These are phyloP conservation scores for Stegodyphus mimosarum DNA, from an alignment of 1,140 invertebrate species.

Conservation along the genomic window DNA sequence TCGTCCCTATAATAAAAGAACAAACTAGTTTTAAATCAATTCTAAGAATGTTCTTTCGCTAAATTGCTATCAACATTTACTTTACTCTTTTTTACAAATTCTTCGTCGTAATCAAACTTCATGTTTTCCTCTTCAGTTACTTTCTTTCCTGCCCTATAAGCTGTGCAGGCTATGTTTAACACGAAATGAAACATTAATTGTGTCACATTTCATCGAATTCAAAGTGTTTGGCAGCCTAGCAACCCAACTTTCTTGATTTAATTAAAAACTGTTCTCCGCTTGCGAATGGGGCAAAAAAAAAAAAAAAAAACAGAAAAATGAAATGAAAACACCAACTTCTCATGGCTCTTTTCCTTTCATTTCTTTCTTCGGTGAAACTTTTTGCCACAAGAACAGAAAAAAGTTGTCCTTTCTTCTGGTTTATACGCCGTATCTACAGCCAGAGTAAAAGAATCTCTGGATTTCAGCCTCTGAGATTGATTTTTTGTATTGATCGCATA, in stretches of 20 bases:
- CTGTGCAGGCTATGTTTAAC: conserved; percentile 36
- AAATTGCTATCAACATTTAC: no score
- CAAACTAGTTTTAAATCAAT: no score
- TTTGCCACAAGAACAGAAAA: conserved; percentile 30
- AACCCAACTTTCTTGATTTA: conserved; percentile 33
- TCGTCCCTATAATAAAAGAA: no score
- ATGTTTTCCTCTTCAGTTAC: no score
- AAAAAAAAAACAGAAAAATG: conserved; percentile 27
- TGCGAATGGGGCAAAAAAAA: background rate
- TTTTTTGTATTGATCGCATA: conserved; percentile 53
- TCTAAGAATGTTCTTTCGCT: no score
- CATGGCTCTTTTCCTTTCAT: conserved; percentile 17
- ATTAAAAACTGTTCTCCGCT: conserved; percentile 39
- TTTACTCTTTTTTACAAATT: no score
- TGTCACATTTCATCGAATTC: conserved; percentile 38
- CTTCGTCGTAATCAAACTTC: no score
- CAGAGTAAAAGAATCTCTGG: conserved; percentile 25
- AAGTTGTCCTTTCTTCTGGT: conserved; percentile 34
- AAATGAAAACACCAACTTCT: conserved; percentile 22
- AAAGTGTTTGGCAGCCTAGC: conserved; percentile 26
- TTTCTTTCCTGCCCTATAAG: no score
- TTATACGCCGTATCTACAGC: conserved; percentile 34
- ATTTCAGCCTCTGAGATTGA: conserved; percentile 44
- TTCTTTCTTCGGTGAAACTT: conserved; percentile 49
- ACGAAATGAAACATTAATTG: conserved; percentile 39